Evolutionary conservation across 2,113 vertebrate genomes (phyloP), one percentile per base, ranked within the genome.

Genomic region (Gasterosteus nipponicus): DNA sequence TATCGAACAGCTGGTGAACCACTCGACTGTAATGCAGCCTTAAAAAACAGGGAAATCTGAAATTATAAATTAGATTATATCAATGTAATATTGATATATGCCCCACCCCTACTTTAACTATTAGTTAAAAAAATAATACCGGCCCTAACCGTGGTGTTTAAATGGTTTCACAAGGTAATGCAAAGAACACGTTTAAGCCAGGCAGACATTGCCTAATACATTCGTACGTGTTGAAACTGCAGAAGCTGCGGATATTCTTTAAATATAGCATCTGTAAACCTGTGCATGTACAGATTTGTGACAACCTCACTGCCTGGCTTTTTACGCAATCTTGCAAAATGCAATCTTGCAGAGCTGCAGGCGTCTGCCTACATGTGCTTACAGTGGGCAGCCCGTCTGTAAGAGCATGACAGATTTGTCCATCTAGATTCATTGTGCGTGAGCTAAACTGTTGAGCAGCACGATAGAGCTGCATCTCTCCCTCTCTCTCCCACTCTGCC

Each of bases 371-470:
- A 16, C 63, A 89, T 64, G 39, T 86, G 79, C 83, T 75, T 83
- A 69, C 79, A 86, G 84, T 66, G 38, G 77, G 69, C 89, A 80
- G 63, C 35, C 78, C 71, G 90, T 82, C 88, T 73, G 62, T 85
- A 86, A 88, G 80, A 86, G 84, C 79, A 46, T 79, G 85, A 84
- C 83, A 80, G 89, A 88, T 84, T 83, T 78, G 83, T 79, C 89
- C 83, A 65, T 85, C 80, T 77, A 80, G 69, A 88, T 73, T 70
- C 67, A 75, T 70, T n/a, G 65, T 31, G 78, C 69, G 66, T 11
- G 41, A 81, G 80, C 78, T 69, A 70, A 86, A 75, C 75, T 79
- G 78, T 78, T 66, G 77, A 84, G 81, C 53, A 51, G 81, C 72
- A 79, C 56, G 51, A 80, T 66, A 60, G 72, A 77, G 53, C 81